Percentiles rank a stretch among this genome's conserved stretches.
These are phyloP conservation scores for Alloplasta piceator DNA, from an alignment of 2,888 invertebrate species.

Conservation along the genomic window DNA sequence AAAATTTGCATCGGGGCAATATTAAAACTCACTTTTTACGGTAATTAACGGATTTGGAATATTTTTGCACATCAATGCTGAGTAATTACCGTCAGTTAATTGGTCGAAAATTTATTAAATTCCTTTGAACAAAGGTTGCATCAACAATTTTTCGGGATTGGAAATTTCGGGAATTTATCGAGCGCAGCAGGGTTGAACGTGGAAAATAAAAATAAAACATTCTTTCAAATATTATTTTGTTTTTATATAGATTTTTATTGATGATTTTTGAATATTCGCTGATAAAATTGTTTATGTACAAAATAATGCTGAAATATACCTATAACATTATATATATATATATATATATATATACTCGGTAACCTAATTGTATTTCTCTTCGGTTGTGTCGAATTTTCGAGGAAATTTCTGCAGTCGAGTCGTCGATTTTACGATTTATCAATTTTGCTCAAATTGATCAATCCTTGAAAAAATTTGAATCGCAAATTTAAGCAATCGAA, in stretches of 20 bases:
- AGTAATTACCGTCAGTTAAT: no score
- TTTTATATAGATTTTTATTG: slow-evolving; percentile 81
- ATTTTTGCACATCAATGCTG: no score
- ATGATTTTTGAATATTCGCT: slow-evolving; percentile 80
- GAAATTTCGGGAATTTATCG: not conserved
- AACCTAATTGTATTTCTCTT: slow-evolving; percentile 70
- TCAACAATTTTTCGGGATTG: no score
- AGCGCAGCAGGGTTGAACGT: not conserved
- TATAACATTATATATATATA: slow-evolving; percentile 76
- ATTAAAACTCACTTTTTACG: no score
- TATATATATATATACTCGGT: slow-evolving; percentile 71
- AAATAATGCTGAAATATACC: slow-evolving; percentile 81
- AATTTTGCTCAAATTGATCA: not conserved
- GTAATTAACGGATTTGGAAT: no score
- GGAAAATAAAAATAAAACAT: not conserved
- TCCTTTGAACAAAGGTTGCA: no score
- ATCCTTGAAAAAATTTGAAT: not conserved
- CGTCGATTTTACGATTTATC: slow-evolving; percentile 11
- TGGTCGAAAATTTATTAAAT: no score
- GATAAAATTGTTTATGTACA: slow-evolving; percentile 82
- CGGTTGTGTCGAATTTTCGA: slow-evolving; percentile 39
- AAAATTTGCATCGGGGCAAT: no score
- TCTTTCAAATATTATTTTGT: slow-evolving; percentile 50
- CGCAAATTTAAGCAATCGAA: not conserved
- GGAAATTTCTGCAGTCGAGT: slow-evolving; percentile 42